Conservation (phyloP, 2,888 invertebrate genomes). For the Lepidonotus clava region DNA sequence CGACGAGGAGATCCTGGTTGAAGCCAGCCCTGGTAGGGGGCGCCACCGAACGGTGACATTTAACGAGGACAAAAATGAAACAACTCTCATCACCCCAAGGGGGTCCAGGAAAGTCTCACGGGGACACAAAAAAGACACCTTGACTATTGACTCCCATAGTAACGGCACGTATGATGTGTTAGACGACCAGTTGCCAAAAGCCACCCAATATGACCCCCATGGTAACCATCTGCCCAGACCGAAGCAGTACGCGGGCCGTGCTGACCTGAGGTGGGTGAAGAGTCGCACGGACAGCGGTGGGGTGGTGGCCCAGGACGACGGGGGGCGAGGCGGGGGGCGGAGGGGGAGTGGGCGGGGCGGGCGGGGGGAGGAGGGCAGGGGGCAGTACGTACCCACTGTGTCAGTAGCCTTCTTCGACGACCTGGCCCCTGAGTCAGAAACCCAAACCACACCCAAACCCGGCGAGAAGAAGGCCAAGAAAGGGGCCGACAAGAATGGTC, state of each 20-base stretch:
- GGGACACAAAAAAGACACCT: background rate
- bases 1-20: background rate
- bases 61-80: constrained; percentile 26
- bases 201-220: background rate
- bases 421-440: background rate
- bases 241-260: background rate
- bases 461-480: background rate
- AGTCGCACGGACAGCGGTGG: constrained; percentile 53
- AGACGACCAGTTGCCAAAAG: constrained; percentile 3
- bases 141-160: background rate
- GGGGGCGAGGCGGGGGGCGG: background rate
- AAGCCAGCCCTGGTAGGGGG: background rate
- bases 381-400: background rate
- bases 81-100: constrained; percentile 20
- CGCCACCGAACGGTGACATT: constrained; percentile 6
- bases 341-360: constrained; percentile 2
- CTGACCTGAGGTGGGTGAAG: constrained; percentile 47
- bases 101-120: background rate
- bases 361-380: background rate
- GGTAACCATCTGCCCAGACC: background rate
- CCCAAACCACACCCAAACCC: background rate
- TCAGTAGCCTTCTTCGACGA: constrained; percentile 22
- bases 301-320: background rate
- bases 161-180: background rate
- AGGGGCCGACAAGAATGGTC: background rate